phyloP scores from a whole-genome alignment of 1,140 invertebrate genomes.

The Drosophila trapezifrons region DNA sequence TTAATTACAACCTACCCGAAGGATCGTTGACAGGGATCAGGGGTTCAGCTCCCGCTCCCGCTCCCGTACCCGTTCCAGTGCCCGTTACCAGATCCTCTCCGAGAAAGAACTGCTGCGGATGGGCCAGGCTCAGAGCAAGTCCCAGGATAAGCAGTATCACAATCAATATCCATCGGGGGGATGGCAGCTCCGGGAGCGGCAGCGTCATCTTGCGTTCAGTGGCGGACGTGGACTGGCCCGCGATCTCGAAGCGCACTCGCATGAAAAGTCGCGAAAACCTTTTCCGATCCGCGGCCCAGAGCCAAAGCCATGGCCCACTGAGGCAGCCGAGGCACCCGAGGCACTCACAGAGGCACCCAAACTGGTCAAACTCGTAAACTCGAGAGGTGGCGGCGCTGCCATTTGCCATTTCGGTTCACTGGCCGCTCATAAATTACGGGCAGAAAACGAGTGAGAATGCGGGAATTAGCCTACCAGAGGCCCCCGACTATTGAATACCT shows the following conservation, averaged over 20 bases:
- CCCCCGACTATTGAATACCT: not conserved
- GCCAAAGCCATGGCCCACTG: slow-evolving; percentile 49
- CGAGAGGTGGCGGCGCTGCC: slow-evolving; percentile 20
- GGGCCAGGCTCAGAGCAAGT: slow-evolving; percentile 3
- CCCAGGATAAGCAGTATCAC: slow-evolving; percentile 10
- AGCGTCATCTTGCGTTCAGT: slow-evolving; percentile 38
- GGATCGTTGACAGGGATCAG: slow-evolving; percentile 53
- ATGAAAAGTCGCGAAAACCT: slow-evolving; percentile 72
- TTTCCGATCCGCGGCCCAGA: slow-evolving; percentile 56
- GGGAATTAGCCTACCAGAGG: not conserved
- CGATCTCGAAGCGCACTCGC: slow-evolving; percentile 6
- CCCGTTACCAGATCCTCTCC: slow-evolving; percentile 15
- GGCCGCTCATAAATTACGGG: slow-evolving; percentile 66
- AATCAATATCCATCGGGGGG: not conserved
- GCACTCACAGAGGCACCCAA: slow-evolving; percentile 26
- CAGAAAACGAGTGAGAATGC: slow-evolving; percentile 26
- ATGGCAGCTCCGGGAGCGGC: not conserved
- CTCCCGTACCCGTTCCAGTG: not conserved
- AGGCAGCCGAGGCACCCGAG: slow-evolving; percentile 1
- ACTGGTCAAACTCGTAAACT: slow-evolving; percentile 71
- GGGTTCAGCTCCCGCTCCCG: not conserved
- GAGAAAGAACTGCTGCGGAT: slow-evolving; percentile 23
- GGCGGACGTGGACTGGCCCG: slow-evolving; percentile 42
- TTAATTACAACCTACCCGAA: slow-evolving; percentile 47
- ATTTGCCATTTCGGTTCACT: slow-evolving; percentile 77